phyloP scores from a whole-genome alignment of 2,888 invertebrate species.

The Diachrysia chrysitis region DNA sequence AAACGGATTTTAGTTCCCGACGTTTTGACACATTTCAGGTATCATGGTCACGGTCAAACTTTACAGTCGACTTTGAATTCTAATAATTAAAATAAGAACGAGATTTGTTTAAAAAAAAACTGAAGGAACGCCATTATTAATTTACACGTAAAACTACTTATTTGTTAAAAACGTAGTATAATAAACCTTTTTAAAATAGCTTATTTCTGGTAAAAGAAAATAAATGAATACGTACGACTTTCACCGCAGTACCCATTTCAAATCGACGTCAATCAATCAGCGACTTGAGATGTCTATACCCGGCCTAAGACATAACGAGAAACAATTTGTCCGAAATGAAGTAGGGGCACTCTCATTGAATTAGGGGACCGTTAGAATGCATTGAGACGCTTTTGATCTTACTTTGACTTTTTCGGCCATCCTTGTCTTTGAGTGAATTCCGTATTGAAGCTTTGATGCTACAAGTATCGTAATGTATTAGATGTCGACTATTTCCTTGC shows the following conservation, averaged over 20 bases:
- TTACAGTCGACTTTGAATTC: too few species aligned
- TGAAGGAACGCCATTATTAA: too few species aligned
- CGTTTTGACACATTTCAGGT: too few species aligned
- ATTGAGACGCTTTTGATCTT: conserved; percentile 40
- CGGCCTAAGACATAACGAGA: conserved; percentile 50
- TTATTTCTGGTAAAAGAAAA: neutral
- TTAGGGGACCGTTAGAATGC: conserved; percentile 35
- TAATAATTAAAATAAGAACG: too few species aligned
- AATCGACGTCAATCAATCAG: conserved; percentile 42
- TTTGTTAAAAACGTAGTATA: too few species aligned
- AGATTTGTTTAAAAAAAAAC: too few species aligned
- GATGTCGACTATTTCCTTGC: neutral
- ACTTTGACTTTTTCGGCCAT: conserved; percentile 25
- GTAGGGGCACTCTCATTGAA: conserved; percentile 31
- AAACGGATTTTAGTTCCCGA: too few species aligned
- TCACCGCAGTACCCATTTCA: conserved; percentile 5
- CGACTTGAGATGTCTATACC: conserved; percentile 32
- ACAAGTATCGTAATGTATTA: conserved; percentile 2
- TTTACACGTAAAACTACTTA: too few species aligned
- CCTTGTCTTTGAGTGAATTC: conserved; percentile 6
- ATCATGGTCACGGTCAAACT: too few species aligned
- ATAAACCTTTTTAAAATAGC: too few species aligned
- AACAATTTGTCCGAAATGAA: conserved; percentile 50
- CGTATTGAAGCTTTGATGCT: neutral
- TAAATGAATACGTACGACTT: neutral